phyloP scores from a whole-genome alignment of 2,113 vertebrate species.

The Cricetomys ansorgei region DNA sequence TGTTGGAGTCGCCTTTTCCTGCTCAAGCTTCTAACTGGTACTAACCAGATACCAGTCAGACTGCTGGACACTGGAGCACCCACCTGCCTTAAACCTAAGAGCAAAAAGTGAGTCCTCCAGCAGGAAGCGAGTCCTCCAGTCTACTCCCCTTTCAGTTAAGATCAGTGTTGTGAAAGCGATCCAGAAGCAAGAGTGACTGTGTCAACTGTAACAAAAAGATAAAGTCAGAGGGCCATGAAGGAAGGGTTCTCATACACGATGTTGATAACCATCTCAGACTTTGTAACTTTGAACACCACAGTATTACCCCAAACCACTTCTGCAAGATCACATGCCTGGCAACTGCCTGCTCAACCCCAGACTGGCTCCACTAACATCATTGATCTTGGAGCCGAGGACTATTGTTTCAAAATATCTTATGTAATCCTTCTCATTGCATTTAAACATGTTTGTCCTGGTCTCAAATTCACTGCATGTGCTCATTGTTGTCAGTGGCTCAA shows the following conservation, averaged over 20 bases:
- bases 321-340: background rate
- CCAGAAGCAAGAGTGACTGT: background rate
- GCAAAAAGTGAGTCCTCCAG: too few relatives aligned
- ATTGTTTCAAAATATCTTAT: background rate
- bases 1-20: background rate
- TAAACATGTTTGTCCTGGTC: background rate
- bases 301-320: background rate
- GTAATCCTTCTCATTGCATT: background rate
- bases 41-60: background rate
- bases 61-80: background rate
- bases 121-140: background rate
- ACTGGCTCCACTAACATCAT: background rate
- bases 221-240: background rate
- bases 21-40: background rate
- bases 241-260: background rate
- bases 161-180: background rate
- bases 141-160: background rate
- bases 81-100: background rate
- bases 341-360: background rate
- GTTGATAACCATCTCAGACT: background rate
- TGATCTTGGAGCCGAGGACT: background rate
- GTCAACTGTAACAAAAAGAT: background rate
- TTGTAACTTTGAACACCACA: background rate
- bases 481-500: background rate
- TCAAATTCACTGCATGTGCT: background rate